These are phyloP conservation scores for Danionella cerebrum DNA, from an alignment of 2,113 vertebrate genomes.

Conservation along the genomic window DNA sequence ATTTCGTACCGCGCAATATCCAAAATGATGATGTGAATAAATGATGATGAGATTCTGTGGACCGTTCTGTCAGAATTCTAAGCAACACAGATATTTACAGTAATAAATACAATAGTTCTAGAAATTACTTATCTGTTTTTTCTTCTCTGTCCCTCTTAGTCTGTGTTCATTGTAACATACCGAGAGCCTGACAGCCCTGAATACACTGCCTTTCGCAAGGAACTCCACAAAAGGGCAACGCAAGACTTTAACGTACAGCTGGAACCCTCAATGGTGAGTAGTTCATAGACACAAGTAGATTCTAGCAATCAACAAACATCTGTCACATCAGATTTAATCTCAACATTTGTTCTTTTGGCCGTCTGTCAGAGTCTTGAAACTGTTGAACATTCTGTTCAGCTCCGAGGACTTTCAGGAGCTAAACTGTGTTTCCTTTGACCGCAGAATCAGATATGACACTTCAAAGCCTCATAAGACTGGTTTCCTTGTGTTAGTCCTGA, in stretches of 20 bases:
- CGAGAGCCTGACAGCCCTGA: constrained; percentile 83
- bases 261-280: constrained; percentile 81
- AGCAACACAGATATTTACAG: no score
- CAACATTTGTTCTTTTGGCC: constrained; percentile 1
- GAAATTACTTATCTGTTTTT: no score
- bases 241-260: constrained; percentile 79
- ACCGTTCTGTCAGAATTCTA: no score
- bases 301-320: not conserved
- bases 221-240: constrained; percentile 76
- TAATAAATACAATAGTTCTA: no score
- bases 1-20: no score
- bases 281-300: not conserved
- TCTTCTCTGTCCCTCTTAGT: constrained; percentile 57
- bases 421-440: constrained; percentile 5
- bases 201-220: constrained; percentile 79
- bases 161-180: constrained; percentile 88
- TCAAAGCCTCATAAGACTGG: constrained; percentile 26
- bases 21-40: no score
- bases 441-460: constrained; percentile 30
- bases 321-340: constrained; percentile 9
- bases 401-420: not conserved
- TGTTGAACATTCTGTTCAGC: not conserved
- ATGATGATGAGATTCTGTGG: no score
- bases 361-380: not conserved
- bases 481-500: constrained; percentile 31